Evolutionary conservation across 2,113 vertebrate species (phyloP).

Genomic region (Phaethon lepturus): DNA sequence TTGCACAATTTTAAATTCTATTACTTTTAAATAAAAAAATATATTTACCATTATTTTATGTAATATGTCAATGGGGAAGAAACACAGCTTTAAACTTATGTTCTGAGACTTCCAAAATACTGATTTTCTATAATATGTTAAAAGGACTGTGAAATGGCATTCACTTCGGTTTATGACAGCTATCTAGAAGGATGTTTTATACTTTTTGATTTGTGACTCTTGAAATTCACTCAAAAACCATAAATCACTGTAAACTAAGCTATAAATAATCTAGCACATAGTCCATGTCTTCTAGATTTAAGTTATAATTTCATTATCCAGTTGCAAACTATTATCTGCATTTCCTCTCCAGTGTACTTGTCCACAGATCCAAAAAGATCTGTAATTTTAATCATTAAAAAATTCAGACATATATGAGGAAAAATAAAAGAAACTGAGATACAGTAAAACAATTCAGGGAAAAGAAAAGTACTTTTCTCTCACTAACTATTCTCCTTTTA

Average conservation of each 20-base stretch:
- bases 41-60: neutral
- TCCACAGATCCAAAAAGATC: neutral
- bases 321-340: neutral
- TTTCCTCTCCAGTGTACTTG: neutral
- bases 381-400: neutral
- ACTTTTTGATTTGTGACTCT: neutral
- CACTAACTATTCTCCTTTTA: neutral
- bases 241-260: neutral
- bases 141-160: neutral
- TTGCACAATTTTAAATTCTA: neutral
- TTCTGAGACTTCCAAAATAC: neutral
- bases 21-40: neutral
- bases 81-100: neutral
- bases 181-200: neutral
- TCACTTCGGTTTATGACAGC: neutral
- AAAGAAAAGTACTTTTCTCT: neutral
- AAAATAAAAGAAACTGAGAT: neutral
- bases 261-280: neutral
- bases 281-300: neutral
- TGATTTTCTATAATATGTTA: neutral
- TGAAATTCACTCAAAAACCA: conserved; percentile 5
- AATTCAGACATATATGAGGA: neutral
- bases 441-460: neutral
- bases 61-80: neutral
- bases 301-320: neutral